Base-by-base conservation (phyloP, 2,888 invertebrate genomes). In the Rhingia campestris region DNA sequence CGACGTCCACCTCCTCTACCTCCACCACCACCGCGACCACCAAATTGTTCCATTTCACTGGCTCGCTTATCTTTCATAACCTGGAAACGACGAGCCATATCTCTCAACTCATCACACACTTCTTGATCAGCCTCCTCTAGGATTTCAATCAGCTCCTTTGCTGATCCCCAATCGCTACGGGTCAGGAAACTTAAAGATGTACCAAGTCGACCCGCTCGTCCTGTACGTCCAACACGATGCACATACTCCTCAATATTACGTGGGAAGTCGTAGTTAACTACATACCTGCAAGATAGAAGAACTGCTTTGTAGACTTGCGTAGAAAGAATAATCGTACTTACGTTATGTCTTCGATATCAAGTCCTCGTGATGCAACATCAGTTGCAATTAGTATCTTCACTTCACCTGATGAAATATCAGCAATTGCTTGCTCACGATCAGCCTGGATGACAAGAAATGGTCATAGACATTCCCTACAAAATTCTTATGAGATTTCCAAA, bases 191-290 rank as follows among this genome's bases (percentile, higher is more conserved):
- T 96, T 41, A 98, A 94, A 0, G 98, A 95, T 66, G 94, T 94
- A 0, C 99, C 98, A 0, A 93, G 94, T 79, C 94, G 94, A 12
- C 98, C 98, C 12, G 99, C 98, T 75, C 98, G 93, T 0, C 98
- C 99, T 0, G 98, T 99, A 80, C 99, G 94, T 0, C 98, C 98
- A n/a, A 99, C 97, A 81, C 98, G 93, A 90, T 99, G 98, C 0
- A 91, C 91, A 91, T 98, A 99, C 88, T 99, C 98, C 90, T 98
- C 98, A 88, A 98, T 97, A 88, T 98, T 97, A 12, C 95, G 93
- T 0, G 98, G 98, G 88, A 98, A 98, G 91, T 99, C 98, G 88
- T 95, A 96, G 91, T 99, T 99, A 33, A 98, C 92, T 1, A 99
- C 97, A 91, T 97, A 88, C 0, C 91, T 91, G 56, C 3, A 61